Conservation (phyloP, 2,888 invertebrate genomes). For the Ectemnius continuus region DNA sequence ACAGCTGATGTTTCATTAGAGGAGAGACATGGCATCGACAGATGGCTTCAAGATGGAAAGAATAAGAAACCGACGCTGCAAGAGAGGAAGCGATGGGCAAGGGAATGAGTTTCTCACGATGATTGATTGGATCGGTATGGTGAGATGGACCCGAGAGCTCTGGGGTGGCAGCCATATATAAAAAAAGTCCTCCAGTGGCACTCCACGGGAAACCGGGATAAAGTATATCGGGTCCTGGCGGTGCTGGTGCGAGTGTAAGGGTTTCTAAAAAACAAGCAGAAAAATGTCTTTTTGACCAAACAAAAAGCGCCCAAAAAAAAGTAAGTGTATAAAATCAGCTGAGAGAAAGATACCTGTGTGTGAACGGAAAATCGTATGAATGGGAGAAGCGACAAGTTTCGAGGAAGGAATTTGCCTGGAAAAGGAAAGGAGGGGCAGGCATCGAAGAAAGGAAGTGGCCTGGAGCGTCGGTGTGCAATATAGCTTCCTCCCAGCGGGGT, state of each 20-base stretch:
- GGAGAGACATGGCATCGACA: background rate
- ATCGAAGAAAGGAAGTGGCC: background rate
- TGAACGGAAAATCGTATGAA: conserved; percentile 17
- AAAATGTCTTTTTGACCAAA: conserved; percentile 68
- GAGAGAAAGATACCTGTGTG: conserved; percentile 17
- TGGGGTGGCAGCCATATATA: conserved; percentile 61
- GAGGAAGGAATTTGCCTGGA: conserved; percentile 14
- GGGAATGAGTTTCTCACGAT: conserved; percentile 41
- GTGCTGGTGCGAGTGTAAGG: conserved; percentile 38
- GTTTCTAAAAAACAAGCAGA: conserved; percentile 53
- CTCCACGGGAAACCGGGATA: conserved; percentile 24
- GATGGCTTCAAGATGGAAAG: background rate
- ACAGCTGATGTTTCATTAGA: too few relatives aligned
- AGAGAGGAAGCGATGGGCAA: background rate
- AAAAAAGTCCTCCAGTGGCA: conserved; percentile 58
- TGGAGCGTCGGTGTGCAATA: conserved; percentile 46
- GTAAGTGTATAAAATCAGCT: conserved; percentile 49
- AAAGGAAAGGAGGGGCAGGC: conserved; percentile 1
- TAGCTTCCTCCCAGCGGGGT: conserved; percentile 10
- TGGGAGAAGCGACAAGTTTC: conserved; percentile 1
- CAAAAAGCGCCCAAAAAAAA: conserved; percentile 67
- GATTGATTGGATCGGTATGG: conserved; percentile 29
- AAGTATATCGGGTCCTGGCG: conserved; percentile 12
- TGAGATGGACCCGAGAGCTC: conserved; percentile 18
- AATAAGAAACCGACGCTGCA: background rate